Evolutionary conservation across 2,113 vertebrate species (phyloP).

Genomic region (Thamnaconus septentrionalis): DNA sequence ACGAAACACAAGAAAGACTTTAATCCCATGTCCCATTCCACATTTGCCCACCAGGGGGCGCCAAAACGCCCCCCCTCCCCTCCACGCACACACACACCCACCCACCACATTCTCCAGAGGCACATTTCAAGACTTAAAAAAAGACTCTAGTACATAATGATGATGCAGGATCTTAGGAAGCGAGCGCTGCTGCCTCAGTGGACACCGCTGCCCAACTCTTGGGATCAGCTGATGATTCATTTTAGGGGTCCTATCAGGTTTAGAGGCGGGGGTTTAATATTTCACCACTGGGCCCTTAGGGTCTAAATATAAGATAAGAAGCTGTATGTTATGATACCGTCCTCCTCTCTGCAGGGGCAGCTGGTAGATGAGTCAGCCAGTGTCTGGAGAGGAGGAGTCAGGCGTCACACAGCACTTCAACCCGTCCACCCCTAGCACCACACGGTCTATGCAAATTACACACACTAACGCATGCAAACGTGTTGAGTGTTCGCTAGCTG

Average conservation of each 20-base stretch:
- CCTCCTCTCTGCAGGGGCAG: constrained; percentile 79
- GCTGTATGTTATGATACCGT: constrained; percentile 84
- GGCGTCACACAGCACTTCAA: constrained; percentile 65
- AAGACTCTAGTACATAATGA: constrained; percentile 10
- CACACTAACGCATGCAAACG: too few relatives aligned
- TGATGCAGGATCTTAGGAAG: constrained; percentile 47
- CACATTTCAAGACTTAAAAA: constrained; percentile 17
- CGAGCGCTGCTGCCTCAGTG: constrained; percentile 29
- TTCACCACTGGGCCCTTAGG: constrained; percentile 77
- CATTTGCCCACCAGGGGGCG: background rate
- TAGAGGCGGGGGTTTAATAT: constrained; percentile 83
- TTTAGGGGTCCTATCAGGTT: constrained; percentile 81
- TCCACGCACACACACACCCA: background rate
- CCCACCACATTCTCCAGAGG: background rate
- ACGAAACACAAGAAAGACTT: constrained; percentile 31
- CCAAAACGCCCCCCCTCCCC: background rate
- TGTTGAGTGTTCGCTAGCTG: too few relatives aligned
- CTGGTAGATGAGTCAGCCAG: constrained; percentile 78
- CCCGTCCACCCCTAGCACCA: background rate
- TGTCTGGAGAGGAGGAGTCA: constrained; percentile 30
- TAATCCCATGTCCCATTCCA: too few relatives aligned
- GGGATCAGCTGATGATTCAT: constrained; percentile 77
- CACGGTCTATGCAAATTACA: too few relatives aligned
- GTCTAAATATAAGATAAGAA: constrained; percentile 90
- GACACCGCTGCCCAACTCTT: constrained; percentile 68